Percentiles rank a stretch among this genome's conserved stretches.
Conservation (phyloP, 2,113 vertebrate genomes). For the Chlamydotis undulata region DNA sequence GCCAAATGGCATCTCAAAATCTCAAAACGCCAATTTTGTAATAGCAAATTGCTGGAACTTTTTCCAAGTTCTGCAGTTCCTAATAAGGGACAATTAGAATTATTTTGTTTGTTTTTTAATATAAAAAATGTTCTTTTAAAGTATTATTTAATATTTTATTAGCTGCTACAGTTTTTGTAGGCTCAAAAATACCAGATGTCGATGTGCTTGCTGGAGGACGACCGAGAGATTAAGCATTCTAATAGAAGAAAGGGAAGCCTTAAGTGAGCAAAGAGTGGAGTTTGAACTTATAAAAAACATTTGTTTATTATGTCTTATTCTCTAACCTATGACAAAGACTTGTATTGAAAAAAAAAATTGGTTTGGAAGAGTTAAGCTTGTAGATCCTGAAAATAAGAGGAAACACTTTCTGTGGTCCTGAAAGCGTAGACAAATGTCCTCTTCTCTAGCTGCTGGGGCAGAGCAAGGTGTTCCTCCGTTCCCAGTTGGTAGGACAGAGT, state of each 20-base stretch:
- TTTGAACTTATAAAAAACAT: neutral
- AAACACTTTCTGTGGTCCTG: neutral
- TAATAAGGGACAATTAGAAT: neutral
- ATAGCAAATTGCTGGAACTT: neutral
- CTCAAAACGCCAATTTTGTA: neutral
- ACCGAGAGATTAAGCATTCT: neutral
- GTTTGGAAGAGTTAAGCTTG: neutral
- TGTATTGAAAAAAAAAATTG: neutral
- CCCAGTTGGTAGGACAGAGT: fast-evolving
- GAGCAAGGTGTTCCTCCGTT: neutral
- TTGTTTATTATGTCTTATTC: neutral
- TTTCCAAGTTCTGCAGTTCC: neutral
- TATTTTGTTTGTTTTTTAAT: neutral
- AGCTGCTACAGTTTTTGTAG: neutral
- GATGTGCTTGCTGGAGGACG: neutral
- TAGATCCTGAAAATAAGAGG: neutral
- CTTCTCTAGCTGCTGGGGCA: neutral
- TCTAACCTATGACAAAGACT: neutral
- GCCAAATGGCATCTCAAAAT: neutral
- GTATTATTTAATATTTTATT: neutral
- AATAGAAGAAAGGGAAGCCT: neutral
- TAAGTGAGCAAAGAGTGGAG: neutral
- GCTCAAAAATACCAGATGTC: neutral
- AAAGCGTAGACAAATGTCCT: neutral
- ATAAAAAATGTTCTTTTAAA: neutral